Percentiles rank a stretch among this genome's conserved stretches.
phyloP scores from a whole-genome alignment of 2,888 invertebrate species.

The Acleris laterana region DNA sequence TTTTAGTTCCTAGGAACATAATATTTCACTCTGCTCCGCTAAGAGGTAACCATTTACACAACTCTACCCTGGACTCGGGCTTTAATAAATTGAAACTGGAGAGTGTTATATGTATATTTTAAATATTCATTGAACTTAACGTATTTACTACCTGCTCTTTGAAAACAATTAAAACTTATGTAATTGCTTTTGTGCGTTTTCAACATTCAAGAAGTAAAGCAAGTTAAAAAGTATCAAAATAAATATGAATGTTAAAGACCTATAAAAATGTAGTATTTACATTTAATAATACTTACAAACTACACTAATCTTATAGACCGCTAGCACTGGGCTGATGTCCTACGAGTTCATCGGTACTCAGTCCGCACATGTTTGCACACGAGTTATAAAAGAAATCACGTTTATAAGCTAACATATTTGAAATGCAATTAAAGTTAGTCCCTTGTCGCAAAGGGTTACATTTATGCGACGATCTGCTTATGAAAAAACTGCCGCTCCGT shows the following conservation, averaged over 20 bases:
- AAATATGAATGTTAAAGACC: no score
- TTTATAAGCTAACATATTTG: constrained; percentile 46
- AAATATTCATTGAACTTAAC: no score
- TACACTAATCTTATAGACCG: no score
- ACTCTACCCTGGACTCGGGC: background rate
- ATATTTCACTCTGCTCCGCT: background rate
- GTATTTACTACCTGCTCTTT: no score
- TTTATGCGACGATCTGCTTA: constrained; percentile 46
- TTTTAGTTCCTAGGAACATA: background rate
- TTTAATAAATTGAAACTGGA: background rate
- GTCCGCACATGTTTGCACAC: constrained; percentile 34
- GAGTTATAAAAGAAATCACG: constrained; percentile 51
- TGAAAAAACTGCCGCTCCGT: constrained; percentile 50
- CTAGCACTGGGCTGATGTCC: no score
- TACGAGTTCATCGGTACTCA: no score
- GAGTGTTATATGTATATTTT: background rate
- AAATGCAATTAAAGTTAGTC: constrained; percentile 55
- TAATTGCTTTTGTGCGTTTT: no score
- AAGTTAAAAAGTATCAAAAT: no score
- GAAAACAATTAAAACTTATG: no score
- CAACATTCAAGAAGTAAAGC: no score
- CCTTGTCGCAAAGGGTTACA: constrained; percentile 43
- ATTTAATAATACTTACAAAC: no score
- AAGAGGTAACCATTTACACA: background rate
- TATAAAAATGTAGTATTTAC: no score